These are phyloP conservation scores for Hypomecis punctinalis DNA, from an alignment of 2,888 invertebrate species.

Conservation along the genomic window DNA sequence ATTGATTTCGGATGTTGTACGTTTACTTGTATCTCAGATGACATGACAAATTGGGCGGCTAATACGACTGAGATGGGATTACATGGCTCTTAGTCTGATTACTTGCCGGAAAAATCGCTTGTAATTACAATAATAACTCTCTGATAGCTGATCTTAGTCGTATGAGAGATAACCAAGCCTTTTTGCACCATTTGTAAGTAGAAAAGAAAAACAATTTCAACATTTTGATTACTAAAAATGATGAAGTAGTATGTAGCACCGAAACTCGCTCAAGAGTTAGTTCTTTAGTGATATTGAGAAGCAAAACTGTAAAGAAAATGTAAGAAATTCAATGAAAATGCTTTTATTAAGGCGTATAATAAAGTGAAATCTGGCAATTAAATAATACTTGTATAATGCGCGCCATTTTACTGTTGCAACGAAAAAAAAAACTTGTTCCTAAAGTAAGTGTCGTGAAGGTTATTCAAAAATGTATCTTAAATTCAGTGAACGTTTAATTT, in stretches of 20 bases:
- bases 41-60: slow-evolving; percentile 32
- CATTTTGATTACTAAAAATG: neutral
- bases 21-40: slow-evolving; percentile 32
- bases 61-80: slow-evolving; percentile 9
- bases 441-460: neutral
- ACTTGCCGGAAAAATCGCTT: neutral
- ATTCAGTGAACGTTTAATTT: neutral
- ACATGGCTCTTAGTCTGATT: slow-evolving; percentile 12
- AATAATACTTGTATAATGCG: too few relatives aligned
- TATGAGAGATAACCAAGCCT: too few relatives aligned
- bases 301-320: too few relatives aligned
- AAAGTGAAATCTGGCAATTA: too few relatives aligned
- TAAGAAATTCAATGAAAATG: too few relatives aligned
- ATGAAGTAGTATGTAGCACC: too few relatives aligned
- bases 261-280: too few relatives aligned
- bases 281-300: too few relatives aligned
- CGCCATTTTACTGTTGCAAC: neutral
- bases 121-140: neutral
- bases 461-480: neutral
- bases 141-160: neutral
- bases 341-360: too few relatives aligned
- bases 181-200: neutral
- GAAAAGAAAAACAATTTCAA: neutral
- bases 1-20: slow-evolving; percentile 42
- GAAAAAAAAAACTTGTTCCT: neutral